Evolutionary conservation across 1,140 invertebrate species (phyloP).

Genomic region (Hyles vespertilio): DNA sequence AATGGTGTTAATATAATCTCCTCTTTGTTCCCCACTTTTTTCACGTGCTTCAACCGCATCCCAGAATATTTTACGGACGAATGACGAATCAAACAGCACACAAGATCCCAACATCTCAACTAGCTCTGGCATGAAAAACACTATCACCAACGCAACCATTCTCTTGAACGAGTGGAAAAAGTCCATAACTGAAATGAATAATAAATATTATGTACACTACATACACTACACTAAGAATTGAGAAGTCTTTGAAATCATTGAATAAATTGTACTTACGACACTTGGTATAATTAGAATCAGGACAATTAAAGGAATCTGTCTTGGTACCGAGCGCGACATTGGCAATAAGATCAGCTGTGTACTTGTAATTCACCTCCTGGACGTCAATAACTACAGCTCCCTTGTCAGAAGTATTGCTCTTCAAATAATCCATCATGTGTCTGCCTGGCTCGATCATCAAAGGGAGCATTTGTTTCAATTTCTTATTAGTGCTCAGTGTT

Average conservation of each 20-base stretch:
- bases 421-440: slow-evolving; percentile 24
- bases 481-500: slow-evolving; percentile 9
- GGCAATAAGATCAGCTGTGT: slow-evolving; percentile 76
- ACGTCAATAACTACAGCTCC: slow-evolving; percentile 43
- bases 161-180: slow-evolving; percentile 24
- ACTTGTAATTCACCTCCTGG: slow-evolving; percentile 50
- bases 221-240: too few species aligned
- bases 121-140: slow-evolving; percentile 25
- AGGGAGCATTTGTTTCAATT: slow-evolving; percentile 22
- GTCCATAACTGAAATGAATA: slow-evolving; percentile 15
- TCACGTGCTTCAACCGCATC: slow-evolving; percentile 34
- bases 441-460: slow-evolving; percentile 21
- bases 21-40: slow-evolving; percentile 22
- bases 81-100: slow-evolving; percentile 16
- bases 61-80: slow-evolving; percentile 23
- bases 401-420: slow-evolving; percentile 4
- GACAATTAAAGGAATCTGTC: slow-evolving; percentile 67
- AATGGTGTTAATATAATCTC: slow-evolving; percentile 24
- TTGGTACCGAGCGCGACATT: slow-evolving; percentile 74
- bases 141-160: slow-evolving; percentile 20
- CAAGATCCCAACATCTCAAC: slow-evolving; percentile 15
- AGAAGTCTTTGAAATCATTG: not conserved
- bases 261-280: slow-evolving; percentile 49
- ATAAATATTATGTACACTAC: not conserved
- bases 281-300: slow-evolving; percentile 52